phyloP scores from a whole-genome alignment of 2,113 vertebrate species.

The Limanda limanda region DNA sequence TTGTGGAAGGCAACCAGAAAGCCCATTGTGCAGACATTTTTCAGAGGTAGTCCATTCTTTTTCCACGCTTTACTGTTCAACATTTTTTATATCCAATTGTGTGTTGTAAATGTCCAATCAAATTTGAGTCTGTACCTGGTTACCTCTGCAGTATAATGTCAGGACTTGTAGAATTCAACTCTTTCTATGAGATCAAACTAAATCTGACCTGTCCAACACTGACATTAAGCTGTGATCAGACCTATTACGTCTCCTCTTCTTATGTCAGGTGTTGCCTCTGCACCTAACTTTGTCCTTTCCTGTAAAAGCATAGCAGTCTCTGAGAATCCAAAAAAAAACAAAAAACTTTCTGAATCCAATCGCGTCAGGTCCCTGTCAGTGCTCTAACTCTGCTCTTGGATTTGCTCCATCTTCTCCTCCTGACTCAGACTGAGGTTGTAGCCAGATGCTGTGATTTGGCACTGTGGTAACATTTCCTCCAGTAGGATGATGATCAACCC shows the following conservation, averaged over 20 bases:
- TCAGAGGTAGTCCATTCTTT: neutral
- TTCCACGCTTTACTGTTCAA: neutral
- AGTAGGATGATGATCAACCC: slow-evolving; percentile 85
- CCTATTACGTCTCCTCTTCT: too few relatives aligned
- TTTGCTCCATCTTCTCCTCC: neutral
- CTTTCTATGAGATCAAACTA: neutral
- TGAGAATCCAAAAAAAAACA: neutral
- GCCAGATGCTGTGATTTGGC: slow-evolving; percentile 80
- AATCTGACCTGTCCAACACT: too few relatives aligned
- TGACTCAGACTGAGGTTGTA: slow-evolving; percentile 67
- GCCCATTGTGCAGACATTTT: too few relatives aligned
- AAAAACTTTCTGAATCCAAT: neutral
- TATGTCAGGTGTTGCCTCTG: neutral
- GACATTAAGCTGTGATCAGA: neutral
- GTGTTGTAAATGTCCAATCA: neutral
- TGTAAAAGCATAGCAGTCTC: neutral
- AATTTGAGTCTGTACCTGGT: neutral
- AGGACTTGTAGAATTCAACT: neutral
- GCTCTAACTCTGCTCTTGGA: slow-evolving; percentile 10
- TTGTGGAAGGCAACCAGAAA: too few relatives aligned
- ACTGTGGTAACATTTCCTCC: slow-evolving; percentile 90
- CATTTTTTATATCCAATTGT: neutral
- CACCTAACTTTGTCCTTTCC: neutral
- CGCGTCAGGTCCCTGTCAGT: neutral
- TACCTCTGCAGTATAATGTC: neutral